Conservation (phyloP, 2,888 invertebrate genomes). For the Halictus quadricinctus region DNA sequence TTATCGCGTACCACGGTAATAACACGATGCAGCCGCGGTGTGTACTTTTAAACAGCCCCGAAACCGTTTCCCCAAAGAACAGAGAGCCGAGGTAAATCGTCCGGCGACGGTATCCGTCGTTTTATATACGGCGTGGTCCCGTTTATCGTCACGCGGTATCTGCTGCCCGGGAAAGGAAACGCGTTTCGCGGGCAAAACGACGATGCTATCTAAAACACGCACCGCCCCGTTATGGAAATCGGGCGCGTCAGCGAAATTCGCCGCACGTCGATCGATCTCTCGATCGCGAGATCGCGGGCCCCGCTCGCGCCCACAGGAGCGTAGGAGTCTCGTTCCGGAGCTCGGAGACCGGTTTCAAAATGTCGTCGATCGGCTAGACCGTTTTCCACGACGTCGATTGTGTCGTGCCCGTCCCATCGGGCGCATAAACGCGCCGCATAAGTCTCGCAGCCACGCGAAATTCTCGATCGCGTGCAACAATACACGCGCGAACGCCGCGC, state of each 20-base stretch:
- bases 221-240: conserved; percentile 23
- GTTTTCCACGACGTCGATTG: conserved; percentile 52
- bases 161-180: conserved; percentile 28
- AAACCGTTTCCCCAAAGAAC: conserved; percentile 26
- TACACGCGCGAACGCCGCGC: conserved; percentile 14
- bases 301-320: conserved; percentile 39
- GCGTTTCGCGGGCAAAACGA: conserved; percentile 36
- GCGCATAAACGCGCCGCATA: conserved; percentile 36
- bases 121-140: background rate
- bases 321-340: conserved; percentile 67
- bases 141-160: conserved; percentile 47
- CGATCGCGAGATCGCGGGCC: conserved; percentile 31
- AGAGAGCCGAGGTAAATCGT: conserved; percentile 16
- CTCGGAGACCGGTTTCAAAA: conserved; percentile 70
- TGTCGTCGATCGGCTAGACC: conserved; percentile 51
- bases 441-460: conserved; percentile 32
- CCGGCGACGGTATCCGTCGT: conserved; percentile 1
- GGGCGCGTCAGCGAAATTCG: conserved; percentile 16
- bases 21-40: conserved; percentile 42
- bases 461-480: conserved; percentile 42
- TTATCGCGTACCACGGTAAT: conserved; percentile 49
- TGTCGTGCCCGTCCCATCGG: conserved; percentile 44
- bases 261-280: conserved; percentile 55
- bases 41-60: conserved; percentile 54
- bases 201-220: conserved; percentile 32